Percentiles rank a stretch among this genome's conserved stretches.
These are phyloP conservation scores for Drosophila kanekoi DNA, from an alignment of 2,888 invertebrate genomes.

Conservation along the genomic window DNA sequence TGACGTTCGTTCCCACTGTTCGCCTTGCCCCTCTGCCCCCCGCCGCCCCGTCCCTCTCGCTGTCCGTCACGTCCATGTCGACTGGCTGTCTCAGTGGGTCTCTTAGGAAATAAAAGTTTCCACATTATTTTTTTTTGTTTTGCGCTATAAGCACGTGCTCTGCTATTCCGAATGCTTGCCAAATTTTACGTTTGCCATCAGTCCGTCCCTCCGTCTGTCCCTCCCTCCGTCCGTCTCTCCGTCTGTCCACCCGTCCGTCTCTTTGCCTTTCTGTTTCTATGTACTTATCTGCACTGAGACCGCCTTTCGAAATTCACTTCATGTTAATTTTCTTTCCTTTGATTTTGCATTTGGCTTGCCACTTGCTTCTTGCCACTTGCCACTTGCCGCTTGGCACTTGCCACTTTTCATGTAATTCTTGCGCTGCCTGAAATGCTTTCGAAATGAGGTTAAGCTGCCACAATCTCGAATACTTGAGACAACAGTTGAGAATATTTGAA, in stretches of 20 bases:
- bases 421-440: slow-evolving; percentile 48
- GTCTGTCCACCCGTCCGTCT: slow-evolving; percentile 12
- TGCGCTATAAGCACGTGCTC: slow-evolving; percentile 72
- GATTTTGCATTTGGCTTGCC: slow-evolving; percentile 64
- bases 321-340: slow-evolving; percentile 77
- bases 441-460: slow-evolving; percentile 70
- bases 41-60: slow-evolving; percentile 16
- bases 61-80: slow-evolving; percentile 68
- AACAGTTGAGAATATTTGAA: slow-evolving; percentile 35
- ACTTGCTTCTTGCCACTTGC: slow-evolving; percentile 49
- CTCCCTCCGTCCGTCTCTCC: slow-evolving; percentile 7
- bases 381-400: slow-evolving; percentile 41
- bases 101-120: slow-evolving; percentile 75
- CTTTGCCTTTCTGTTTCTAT: slow-evolving; percentile 35
- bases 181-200: slow-evolving; percentile 56
- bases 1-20: slow-evolving; percentile 38
- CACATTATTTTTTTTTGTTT: slow-evolving; percentile 66
- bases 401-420: slow-evolving; percentile 68
- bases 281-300: slow-evolving; percentile 53
- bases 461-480: slow-evolving; percentile 43
- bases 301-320: slow-evolving; percentile 73
- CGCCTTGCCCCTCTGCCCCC: slow-evolving; percentile 4
- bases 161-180: slow-evolving; percentile 64
- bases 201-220: slow-evolving; percentile 10
- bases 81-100: slow-evolving; percentile 70